Conservation (phyloP, 1,140 invertebrate species). For the Carposina sasakii region DNA sequence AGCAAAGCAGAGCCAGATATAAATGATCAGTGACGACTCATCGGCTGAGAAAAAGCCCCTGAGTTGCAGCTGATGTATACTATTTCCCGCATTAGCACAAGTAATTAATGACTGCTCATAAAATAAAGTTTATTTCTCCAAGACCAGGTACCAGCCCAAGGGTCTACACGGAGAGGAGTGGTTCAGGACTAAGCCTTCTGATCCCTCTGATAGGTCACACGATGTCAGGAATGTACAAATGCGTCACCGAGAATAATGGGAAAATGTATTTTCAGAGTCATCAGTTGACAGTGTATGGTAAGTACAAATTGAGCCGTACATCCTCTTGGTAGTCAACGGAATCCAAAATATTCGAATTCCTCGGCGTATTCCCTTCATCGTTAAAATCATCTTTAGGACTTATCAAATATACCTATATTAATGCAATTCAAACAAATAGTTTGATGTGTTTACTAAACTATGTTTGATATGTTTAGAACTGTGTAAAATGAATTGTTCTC, state of each 20-base stretch:
- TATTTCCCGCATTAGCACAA: not conserved
- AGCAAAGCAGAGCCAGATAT: not conserved
- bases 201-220: slow-evolving; percentile 41
- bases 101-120: not conserved
- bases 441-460: too few species aligned
- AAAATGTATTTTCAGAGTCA: slow-evolving; percentile 23
- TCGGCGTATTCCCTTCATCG: too few species aligned
- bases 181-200: slow-evolving; percentile 11
- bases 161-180: slow-evolving; percentile 29
- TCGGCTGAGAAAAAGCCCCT: not conserved
- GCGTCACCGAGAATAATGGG: slow-evolving; percentile 29
- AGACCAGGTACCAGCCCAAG: slow-evolving; percentile 60
- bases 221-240: slow-evolving; percentile 46
- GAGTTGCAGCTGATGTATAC: not conserved
- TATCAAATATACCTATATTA: too few species aligned
- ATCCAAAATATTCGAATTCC: too few species aligned
- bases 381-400: too few species aligned
- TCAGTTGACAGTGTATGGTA: slow-evolving; percentile 44
- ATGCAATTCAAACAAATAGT: too few species aligned
- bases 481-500: too few species aligned
- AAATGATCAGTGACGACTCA: not conserved
- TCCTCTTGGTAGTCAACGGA: too few species aligned
- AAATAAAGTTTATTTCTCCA: slow-evolving; percentile 48
- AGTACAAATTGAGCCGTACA: slow-evolving; percentile 9
- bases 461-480: too few species aligned